Conservation (phyloP, 2,797 vertebrate genomes). For the Cyprinodon diabolis region DNA sequence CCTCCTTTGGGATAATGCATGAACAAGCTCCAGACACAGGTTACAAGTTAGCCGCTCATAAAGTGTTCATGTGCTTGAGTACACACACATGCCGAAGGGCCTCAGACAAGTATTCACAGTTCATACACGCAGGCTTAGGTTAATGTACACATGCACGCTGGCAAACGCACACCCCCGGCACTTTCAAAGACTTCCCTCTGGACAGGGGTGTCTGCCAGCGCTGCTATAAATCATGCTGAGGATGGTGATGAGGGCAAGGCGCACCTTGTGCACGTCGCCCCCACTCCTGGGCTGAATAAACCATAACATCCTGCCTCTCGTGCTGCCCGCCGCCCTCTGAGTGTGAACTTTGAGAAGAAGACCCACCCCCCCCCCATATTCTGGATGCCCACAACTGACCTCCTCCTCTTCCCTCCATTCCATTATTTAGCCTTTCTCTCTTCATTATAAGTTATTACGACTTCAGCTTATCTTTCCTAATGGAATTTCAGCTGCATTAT, state of each 20-base stretch:
- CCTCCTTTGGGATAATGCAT: conserved; percentile 50
- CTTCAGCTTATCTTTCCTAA: conserved; percentile 68
- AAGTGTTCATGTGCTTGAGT: conserved; percentile 26
- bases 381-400: conserved; percentile 33
- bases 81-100: conserved; percentile 12
- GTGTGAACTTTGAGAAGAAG: conserved; percentile 67
- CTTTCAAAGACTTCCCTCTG: conserved; percentile 86
- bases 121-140: conserved; percentile 23
- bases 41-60: conserved; percentile 56
- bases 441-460: conserved; percentile 39
- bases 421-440: conserved; percentile 45
- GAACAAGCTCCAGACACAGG: conserved; percentile 62
- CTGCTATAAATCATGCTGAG: conserved; percentile 85
- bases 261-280: conserved; percentile 87
- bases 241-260: conserved; percentile 84
- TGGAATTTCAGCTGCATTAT: conserved; percentile 37
- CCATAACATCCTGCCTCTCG: conserved; percentile 91
- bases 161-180: conserved; percentile 27
- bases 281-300: conserved; percentile 87
- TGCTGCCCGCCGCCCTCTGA: conserved; percentile 80
- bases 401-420: conserved; percentile 51
- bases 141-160: conserved; percentile 37
- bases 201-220: conserved; percentile 84
- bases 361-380: conserved; percentile 59
- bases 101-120: conserved; percentile 10